Conservation (phyloP, 1,140 invertebrate genomes). For the Bombyx mandarina region DNA sequence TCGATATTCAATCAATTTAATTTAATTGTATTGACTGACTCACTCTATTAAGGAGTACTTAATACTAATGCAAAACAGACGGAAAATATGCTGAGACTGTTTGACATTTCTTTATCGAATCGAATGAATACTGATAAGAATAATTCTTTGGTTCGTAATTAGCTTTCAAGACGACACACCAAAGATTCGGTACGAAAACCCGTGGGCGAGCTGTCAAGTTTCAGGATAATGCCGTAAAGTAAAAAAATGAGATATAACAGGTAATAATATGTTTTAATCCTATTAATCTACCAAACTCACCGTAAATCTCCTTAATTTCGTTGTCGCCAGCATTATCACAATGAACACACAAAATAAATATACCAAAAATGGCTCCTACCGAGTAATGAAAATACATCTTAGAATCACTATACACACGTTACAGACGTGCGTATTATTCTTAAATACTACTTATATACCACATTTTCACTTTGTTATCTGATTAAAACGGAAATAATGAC, state of each 20-base stretch:
- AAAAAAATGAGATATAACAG: constrained; percentile 4
- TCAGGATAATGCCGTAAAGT: background rate
- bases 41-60: no score
- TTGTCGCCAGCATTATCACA: constrained; percentile 66
- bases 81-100: no score
- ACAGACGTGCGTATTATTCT: constrained; percentile 31
- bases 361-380: constrained; percentile 68
- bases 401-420: constrained; percentile 39
- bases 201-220: constrained; percentile 14
- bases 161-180: no score
- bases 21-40: no score
- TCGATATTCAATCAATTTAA: no score
- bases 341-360: constrained; percentile 70
- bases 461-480: constrained; percentile 52
- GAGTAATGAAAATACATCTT: constrained; percentile 64
- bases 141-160: no score
- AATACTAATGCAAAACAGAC: no score
- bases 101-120: no score
- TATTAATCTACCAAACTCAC: constrained; percentile 29
- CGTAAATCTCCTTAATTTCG: constrained; percentile 61
- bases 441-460: constrained; percentile 53
- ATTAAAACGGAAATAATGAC: constrained; percentile 44
- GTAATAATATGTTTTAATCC: no score
- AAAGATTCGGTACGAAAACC: background rate
- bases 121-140: no score